Conservation (phyloP, 2,888 invertebrate species). For the Meta bourneti region DNA sequence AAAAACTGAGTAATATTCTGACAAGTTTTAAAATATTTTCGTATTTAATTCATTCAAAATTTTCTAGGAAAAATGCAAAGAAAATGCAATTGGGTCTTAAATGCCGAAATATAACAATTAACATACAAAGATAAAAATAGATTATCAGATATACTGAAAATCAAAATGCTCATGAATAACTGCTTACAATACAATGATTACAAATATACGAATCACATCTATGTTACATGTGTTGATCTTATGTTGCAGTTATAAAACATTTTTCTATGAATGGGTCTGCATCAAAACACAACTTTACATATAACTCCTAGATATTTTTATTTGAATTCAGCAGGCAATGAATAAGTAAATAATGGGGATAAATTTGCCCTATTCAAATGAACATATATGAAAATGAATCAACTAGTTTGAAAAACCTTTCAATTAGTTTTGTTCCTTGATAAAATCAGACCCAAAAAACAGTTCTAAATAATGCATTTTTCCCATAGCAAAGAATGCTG, state of each 20-base stretch:
- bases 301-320: too few relatives aligned
- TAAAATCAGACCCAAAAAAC: constrained; percentile 54
- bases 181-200: not conserved
- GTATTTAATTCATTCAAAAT: constrained; percentile 43
- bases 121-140: not conserved
- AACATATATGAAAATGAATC: not conserved
- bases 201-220: not conserved
- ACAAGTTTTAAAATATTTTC: constrained; percentile 7
- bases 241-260: too few relatives aligned
- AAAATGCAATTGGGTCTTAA: constrained; percentile 56
- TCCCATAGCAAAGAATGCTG: constrained; percentile 57
- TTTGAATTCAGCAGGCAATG: not conserved
- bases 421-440: constrained; percentile 38
- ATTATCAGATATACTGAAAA: not conserved
- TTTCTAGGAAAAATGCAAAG: constrained; percentile 69
- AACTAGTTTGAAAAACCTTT: not conserved
- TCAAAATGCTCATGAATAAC: not conserved
- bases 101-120: not conserved
- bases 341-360: not conserved
- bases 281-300: too few relatives aligned
- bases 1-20: constrained; percentile 75
- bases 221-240: too few relatives aligned
- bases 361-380: not conserved
- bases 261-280: too few relatives aligned
- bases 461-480: constrained; percentile 67